Evolutionary conservation across 2,113 vertebrate species (phyloP).

Genomic region (Phocoena phocoena): DNA sequence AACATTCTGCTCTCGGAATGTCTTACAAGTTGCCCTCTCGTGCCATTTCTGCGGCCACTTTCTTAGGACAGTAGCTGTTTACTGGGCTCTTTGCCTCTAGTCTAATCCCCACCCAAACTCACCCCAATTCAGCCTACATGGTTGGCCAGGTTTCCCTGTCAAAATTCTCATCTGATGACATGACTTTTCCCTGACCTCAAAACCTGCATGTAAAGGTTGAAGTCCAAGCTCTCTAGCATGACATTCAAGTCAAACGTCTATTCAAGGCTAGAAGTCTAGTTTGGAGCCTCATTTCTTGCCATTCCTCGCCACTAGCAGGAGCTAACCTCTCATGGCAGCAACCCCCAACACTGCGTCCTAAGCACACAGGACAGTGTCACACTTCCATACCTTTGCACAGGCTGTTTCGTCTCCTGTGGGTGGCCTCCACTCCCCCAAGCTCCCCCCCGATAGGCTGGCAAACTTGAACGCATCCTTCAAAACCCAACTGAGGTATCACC

Average conservation of each 20-base stretch:
- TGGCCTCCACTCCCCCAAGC: neutral
- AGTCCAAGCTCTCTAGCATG: neutral
- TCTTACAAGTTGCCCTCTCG: neutral
- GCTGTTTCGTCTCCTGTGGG: neutral
- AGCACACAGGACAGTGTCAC: neutral
- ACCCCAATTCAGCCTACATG: neutral
- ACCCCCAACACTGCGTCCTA: too few species aligned
- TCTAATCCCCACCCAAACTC: neutral
- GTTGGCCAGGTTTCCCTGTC: neutral
- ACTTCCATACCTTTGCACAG: neutral
- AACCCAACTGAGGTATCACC: neutral
- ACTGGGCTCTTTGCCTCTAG: neutral
- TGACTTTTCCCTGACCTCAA: neutral
- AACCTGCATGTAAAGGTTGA: neutral
- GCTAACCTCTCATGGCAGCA: neutral
- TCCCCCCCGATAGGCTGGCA: neutral
- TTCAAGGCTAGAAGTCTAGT: neutral
- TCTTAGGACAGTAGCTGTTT: neutral
- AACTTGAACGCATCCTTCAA: neutral
- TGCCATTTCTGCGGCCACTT: neutral
- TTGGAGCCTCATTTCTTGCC: neutral
- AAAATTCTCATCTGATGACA: neutral
- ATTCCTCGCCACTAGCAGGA: neutral
- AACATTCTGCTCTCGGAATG: neutral
- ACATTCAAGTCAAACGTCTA: neutral